These are phyloP conservation scores for Rhinella marina DNA, from an alignment of 2,797 vertebrate species.

Conservation along the genomic window DNA sequence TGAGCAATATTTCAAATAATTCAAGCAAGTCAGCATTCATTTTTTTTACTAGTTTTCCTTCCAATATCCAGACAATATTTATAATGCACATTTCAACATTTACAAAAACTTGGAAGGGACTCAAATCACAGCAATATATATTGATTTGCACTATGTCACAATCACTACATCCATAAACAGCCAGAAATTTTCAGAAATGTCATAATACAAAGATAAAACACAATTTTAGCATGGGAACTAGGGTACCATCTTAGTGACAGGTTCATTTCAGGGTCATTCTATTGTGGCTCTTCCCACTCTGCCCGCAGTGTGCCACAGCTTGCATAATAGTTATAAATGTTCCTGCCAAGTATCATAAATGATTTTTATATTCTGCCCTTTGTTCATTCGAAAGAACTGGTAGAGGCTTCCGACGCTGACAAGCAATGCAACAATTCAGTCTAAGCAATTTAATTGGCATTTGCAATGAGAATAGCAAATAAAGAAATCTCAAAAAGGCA, in stretches of 20 bases:
- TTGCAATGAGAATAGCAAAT: constrained; percentile 35
- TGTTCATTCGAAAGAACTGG: constrained; percentile 28
- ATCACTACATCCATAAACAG: not conserved
- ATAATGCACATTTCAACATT: not conserved
- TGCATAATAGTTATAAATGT: constrained; percentile 24
- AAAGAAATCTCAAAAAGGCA: constrained; percentile 35
- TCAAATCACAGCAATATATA: not conserved
- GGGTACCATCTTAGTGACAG: not conserved
- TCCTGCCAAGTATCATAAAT: constrained; percentile 4
- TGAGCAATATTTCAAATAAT: not conserved
- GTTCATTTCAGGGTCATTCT: constrained; percentile 3
- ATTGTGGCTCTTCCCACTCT: not conserved
- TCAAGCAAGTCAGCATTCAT: not conserved
- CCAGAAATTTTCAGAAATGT: not conserved
- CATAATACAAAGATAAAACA: not conserved
- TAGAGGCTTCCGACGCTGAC: constrained; percentile 20
- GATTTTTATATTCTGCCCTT: constrained; percentile 10
- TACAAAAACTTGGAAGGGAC: not conserved
- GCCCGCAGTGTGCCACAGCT: not conserved
- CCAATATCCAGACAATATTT: not conserved
- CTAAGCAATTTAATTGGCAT: constrained; percentile 36
- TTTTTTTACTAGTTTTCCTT: not conserved
- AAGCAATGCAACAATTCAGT: constrained; percentile 16
- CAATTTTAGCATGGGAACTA: not conserved
- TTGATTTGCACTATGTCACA: not conserved